phyloP scores from a whole-genome alignment of 2,113 vertebrate genomes.

The Poeciliopsis prolifica region DNA sequence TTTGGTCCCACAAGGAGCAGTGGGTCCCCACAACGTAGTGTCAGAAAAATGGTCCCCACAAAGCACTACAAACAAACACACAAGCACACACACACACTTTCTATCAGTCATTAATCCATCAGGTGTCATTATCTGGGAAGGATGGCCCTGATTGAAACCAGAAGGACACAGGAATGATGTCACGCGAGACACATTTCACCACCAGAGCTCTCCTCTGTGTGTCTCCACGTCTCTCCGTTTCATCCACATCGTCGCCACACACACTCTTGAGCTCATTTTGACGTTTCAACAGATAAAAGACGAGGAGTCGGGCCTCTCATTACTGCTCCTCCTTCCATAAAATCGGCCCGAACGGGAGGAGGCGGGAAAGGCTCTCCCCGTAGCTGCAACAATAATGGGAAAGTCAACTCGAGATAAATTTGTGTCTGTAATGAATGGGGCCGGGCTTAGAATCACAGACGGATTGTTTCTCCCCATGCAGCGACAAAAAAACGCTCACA shows the following conservation, averaged over 20 bases:
- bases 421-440: constrained; percentile 43
- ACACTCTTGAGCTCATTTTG: constrained; percentile 14
- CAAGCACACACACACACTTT: constrained; percentile 39
- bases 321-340: constrained; percentile 33
- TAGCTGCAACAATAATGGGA: constrained; percentile 19
- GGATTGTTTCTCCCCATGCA: constrained; percentile 33
- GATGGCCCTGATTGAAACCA: constrained; percentile 79
- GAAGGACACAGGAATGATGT: constrained; percentile 79
- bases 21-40: too few species aligned
- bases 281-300: constrained; percentile 55
- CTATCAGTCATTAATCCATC: constrained; percentile 81
- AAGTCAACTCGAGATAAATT: constrained; percentile 21
- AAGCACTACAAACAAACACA: constrained; percentile 17
- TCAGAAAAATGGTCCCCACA: too few species aligned
- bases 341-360: constrained; percentile 37
- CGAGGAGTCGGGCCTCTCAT: constrained; percentile 13
- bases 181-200: constrained; percentile 59
- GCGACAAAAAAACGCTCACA: constrained; percentile 7
- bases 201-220: constrained; percentile 55
- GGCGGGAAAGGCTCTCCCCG: constrained; percentile 8
- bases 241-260: constrained; percentile 52
- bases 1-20: too few species aligned
- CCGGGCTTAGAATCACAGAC: not conserved
- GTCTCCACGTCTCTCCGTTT: constrained; percentile 60
- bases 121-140: constrained; percentile 74